Conservation (phyloP, 1,140 invertebrate species). For the Calephelis nemesis region DNA sequence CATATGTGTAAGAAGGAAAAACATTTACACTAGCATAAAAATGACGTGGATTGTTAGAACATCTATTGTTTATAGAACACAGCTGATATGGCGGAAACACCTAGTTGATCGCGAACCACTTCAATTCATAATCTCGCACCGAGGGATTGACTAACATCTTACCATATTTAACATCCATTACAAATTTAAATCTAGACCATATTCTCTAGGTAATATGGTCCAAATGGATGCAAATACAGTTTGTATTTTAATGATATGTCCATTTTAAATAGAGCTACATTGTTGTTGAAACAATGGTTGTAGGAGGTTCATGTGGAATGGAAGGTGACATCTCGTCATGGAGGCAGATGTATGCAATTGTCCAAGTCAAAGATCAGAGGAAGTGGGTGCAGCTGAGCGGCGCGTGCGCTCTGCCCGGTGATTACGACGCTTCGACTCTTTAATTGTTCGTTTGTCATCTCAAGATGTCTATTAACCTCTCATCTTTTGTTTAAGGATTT, state of each 20-base stretch:
- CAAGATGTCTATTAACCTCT: slow-evolving; percentile 33
- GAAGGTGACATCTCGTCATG: slow-evolving; percentile 44
- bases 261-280: slow-evolving; percentile 40
- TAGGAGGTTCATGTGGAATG: slow-evolving; percentile 46
- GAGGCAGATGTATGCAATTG: slow-evolving; percentile 71
- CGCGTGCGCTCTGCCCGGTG: slow-evolving; percentile 56
- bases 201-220: not conserved
- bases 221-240: slow-evolving; percentile 26
- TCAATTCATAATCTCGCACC: slow-evolving; percentile 73
- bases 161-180: slow-evolving; percentile 40
- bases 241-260: slow-evolving; percentile 34
- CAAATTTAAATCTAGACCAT: not conserved
- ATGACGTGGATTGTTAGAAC: no score
- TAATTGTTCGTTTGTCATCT: slow-evolving; percentile 58
- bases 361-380: slow-evolving; percentile 74
- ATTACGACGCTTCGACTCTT: slow-evolving; percentile 41
- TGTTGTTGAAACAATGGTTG: slow-evolving; percentile 24
- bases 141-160: slow-evolving; percentile 72
- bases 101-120: slow-evolving; percentile 75
- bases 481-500: slow-evolving; percentile 5
- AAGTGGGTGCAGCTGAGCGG: slow-evolving; percentile 59
- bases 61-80: slow-evolving; percentile 37
- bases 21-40: no score
- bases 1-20: no score
- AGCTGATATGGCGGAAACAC: slow-evolving; percentile 69